Conservation (phyloP, 2,797 vertebrate genomes). For the Sebastes iracundus region DNA sequence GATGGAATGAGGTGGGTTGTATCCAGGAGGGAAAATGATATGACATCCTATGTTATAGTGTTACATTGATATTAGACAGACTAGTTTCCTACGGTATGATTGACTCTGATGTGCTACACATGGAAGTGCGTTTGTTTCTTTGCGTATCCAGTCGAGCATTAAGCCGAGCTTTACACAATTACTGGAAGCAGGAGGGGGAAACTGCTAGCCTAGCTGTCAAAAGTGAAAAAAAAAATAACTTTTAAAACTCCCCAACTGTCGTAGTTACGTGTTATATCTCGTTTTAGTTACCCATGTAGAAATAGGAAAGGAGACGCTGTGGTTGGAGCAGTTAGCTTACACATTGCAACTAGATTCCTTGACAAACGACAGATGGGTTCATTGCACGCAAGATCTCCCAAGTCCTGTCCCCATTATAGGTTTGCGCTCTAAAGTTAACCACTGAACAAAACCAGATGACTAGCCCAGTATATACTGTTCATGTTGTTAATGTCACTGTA, state of each 20-base stretch:
- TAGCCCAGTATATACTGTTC: not conserved
- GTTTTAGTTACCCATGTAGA: not conserved
- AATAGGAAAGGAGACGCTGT: not conserved
- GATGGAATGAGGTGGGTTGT: not conserved
- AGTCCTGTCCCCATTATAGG: not conserved
- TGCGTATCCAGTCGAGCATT: not conserved
- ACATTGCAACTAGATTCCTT: not conserved
- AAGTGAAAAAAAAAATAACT: not conserved
- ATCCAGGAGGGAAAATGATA: constrained; percentile 18
- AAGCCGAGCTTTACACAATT: not conserved
- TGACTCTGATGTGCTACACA: not conserved
- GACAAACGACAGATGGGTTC: not conserved
- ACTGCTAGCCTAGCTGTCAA: not conserved
- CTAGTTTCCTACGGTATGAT: not conserved
- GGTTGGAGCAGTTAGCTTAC: not conserved
- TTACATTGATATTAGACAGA: constrained; percentile 27
- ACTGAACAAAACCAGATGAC: not conserved
- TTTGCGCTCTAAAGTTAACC: not conserved
- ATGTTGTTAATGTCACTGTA: not conserved
- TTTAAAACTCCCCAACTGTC: not conserved
- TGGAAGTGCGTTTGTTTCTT: not conserved
- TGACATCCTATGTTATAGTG: constrained; percentile 27
- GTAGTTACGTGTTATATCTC: not conserved
- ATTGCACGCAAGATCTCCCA: not conserved
- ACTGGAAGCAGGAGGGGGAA: not conserved